These are phyloP conservation scores for Aegotheles bennettii DNA, from an alignment of 2,113 vertebrate species.

Conservation along the genomic window DNA sequence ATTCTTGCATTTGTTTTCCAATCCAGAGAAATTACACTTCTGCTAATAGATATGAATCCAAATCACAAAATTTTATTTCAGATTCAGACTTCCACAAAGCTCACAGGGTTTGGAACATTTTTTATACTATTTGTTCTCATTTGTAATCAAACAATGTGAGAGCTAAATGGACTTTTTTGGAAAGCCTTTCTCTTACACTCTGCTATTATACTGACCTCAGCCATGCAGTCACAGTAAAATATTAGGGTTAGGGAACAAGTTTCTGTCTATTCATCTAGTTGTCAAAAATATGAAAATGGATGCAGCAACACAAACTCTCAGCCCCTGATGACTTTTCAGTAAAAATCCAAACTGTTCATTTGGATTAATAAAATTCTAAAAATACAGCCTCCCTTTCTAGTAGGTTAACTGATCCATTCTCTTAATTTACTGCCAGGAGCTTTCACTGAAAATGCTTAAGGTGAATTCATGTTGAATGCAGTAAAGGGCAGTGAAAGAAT, in stretches of 20 bases:
- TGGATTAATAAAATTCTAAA: not conserved
- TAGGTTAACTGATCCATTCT: not conserved
- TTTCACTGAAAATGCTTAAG: not conserved
- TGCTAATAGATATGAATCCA: not conserved
- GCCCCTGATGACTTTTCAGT: not conserved
- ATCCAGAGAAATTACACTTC: not conserved
- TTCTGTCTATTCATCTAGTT: not conserved
- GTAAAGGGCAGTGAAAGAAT: slow-evolving; percentile 16
- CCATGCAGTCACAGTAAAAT: not conserved
- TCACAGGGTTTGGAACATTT: not conserved
- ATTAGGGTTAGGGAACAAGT: not conserved
- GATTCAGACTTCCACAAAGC: not conserved
- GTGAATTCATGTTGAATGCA: not conserved
- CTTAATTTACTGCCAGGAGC: not conserved
- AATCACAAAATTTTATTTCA: not conserved
- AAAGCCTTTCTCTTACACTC: not conserved
- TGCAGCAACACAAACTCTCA: not conserved
- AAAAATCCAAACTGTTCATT: not conserved
- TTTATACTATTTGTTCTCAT: not conserved
- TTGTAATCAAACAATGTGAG: not conserved
- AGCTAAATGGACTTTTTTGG: not conserved
- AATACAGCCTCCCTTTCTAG: not conserved
- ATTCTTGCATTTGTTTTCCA: slow-evolving; percentile 15
- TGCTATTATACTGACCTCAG: not conserved
- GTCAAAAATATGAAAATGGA: not conserved